Evolutionary conservation across 2,797 vertebrate species (phyloP).

Genomic region (Leptatherina wallacei): DNA sequence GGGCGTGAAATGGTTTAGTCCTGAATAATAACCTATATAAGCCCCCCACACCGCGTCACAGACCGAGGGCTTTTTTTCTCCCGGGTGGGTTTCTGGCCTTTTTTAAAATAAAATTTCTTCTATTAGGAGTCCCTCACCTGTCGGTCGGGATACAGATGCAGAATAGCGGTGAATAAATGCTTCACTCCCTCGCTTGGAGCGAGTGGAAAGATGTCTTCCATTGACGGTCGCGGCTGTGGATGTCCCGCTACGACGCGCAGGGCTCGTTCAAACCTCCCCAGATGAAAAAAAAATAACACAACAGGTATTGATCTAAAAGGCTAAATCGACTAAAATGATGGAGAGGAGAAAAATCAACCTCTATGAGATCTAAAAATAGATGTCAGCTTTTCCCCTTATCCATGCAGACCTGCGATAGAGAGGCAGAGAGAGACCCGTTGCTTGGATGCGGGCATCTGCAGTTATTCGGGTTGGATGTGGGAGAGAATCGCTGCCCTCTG

Average conservation of each 20-base stretch:
- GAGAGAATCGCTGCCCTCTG: conserved; percentile 38
- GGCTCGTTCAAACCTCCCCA: neutral
- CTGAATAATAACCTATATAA: neutral
- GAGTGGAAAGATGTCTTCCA: conserved; percentile 71
- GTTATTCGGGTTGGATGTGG: conserved; percentile 78
- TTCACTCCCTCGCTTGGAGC: conserved; percentile 53
- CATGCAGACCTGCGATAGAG: conserved; percentile 38
- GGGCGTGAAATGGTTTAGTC: conserved; percentile 40
- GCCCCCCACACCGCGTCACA: neutral
- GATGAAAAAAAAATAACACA: neutral
- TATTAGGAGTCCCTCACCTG: conserved; percentile 35
- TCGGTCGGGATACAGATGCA: conserved; percentile 33
- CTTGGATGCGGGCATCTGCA: conserved; percentile 80
- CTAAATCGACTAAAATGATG: conserved; percentile 29
- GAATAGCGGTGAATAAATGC: conserved; percentile 38
- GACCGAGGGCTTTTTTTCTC: conserved; percentile 17
- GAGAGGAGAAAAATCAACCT: conserved; percentile 44
- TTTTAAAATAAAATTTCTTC: conserved; percentile 36
- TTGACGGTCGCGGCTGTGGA: conserved; percentile 47
- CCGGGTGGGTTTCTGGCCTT: neutral
- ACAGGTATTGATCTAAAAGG: conserved; percentile 2
- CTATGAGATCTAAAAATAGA: conserved; percentile 72
- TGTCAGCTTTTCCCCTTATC: conserved; percentile 52
- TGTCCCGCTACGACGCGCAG: conserved; percentile 10
- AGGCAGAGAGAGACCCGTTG: conserved; percentile 29